Evolutionary conservation across 1,140 invertebrate genomes (phyloP), one percentile per base, ranked within the genome.

Genomic region (Manduca sexta): DNA sequence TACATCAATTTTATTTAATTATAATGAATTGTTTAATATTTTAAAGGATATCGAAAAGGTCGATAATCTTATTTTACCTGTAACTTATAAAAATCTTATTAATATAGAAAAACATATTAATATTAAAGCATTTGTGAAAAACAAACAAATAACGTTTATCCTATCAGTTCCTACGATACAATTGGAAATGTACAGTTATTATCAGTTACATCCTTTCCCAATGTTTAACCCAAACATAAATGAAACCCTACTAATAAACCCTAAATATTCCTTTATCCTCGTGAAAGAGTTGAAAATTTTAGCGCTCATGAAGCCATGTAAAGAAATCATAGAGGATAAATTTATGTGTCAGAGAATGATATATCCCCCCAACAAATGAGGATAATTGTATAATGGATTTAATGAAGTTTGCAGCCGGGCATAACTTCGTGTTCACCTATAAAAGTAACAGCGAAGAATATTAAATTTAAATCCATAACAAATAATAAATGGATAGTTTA

Each of bases 381-480:
- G 49, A 34, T 12, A 29, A 39, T 5, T 52, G 55, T 29, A 52
- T 52, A 7, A 34, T 11, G 6, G 38, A 52, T 12, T 33, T 52
- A 4, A 49, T 57, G 46, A 48, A 14, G 15, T 51, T 51, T n/a
- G 2, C 52, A 6, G 41, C 34, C n/a, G 29, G 35, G 41, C n/a
- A 45, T 37, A 1, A 43, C 44, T 10, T 52, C 10, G 6, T 49
- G 47, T 15, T 12, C 2, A n/a, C 33, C 33, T 3, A 5, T 45
- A 18, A 3, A 4, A n/a, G 31, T 45, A 6, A 12, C 17, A 14
- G 41, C 41, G 31, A 30, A 3, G 50, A 46, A 52, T 47, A 43
- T n/a, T 31, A 54, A 40, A 69, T 74, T 39, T 60, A 74, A 42
- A 38, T 48, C 1, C 44, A 59, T 45, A 12, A 35, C 40, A 26